phyloP scores from a whole-genome alignment of 2,888 invertebrate species.

The Coelopa pilipes region DNA sequence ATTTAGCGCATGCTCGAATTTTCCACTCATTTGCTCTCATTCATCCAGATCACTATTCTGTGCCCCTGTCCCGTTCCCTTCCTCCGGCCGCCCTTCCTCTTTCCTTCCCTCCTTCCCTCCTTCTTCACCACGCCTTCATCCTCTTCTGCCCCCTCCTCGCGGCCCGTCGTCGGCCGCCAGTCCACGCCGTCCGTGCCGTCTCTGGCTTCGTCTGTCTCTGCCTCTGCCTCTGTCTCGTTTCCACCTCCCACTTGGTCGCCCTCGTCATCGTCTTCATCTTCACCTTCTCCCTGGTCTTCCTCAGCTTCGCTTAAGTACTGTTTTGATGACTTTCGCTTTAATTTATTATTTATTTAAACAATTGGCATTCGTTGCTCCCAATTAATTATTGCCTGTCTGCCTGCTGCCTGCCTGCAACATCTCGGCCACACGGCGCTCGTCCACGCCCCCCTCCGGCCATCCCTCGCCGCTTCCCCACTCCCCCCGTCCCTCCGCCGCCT shows the following conservation, averaged over 20 bases:
- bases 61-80: not conserved
- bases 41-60: too few species aligned
- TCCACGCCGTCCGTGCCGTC: too few species aligned
- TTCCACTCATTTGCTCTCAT: not conserved
- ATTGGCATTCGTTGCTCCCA: slow-evolving; percentile 16
- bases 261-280: not conserved
- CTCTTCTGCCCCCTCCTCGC: too few species aligned
- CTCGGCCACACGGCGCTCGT: not conserved
- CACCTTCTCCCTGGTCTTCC: not conserved
- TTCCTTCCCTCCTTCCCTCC: too few species aligned
- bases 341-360: slow-evolving; percentile 15
- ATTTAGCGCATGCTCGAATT: slow-evolving; percentile 2
- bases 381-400: slow-evolving; percentile 5
- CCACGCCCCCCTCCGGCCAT: not conserved
- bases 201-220: too few species aligned
- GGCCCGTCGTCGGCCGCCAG: too few species aligned
- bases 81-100: not conserved
- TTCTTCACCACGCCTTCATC: too few species aligned
- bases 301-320: not conserved
- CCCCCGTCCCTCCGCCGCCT: too few species aligned
- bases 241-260: too few species aligned
- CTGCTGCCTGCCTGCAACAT: not conserved
- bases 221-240: too few species aligned
- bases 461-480: not conserved
- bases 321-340: not conserved